Conservation (phyloP, 2,113 vertebrate genomes). For the Cyphomyrus plagiostoma region DNA sequence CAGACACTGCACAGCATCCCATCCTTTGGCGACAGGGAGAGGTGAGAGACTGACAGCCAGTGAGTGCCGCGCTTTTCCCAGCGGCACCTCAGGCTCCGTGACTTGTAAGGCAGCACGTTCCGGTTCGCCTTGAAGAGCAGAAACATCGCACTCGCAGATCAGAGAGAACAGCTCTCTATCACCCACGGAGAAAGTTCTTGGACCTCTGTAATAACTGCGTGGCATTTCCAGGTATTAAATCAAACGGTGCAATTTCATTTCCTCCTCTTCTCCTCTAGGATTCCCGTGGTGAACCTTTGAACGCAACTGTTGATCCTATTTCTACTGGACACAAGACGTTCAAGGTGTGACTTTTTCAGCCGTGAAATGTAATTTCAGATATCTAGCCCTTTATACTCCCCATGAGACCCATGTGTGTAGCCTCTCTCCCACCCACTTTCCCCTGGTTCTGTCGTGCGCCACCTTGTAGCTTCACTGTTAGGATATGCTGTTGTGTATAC, state of each 20-base stretch:
- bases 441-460: slow-evolving; percentile 38
- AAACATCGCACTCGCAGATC: background rate
- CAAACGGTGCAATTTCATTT: slow-evolving; percentile 18
- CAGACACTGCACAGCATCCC: slow-evolving; percentile 67
- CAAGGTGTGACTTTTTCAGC: slow-evolving; percentile 49
- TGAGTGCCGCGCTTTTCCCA: background rate
- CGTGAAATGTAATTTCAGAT: slow-evolving; percentile 54
- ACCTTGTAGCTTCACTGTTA: slow-evolving; percentile 39
- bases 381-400: slow-evolving; percentile 43
- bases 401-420: slow-evolving; percentile 39
- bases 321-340: slow-evolving; percentile 42
- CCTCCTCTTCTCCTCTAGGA: slow-evolving; percentile 46
- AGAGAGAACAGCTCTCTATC: background rate
- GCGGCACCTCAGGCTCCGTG: background rate
- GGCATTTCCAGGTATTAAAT: background rate
- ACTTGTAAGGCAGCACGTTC: background rate
- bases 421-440: slow-evolving; percentile 25
- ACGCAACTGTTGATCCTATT: slow-evolving; percentile 52
- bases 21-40: slow-evolving; percentile 68
- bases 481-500: slow-evolving; percentile 1
- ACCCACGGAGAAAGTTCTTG: background rate
- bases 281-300: slow-evolving; percentile 71
- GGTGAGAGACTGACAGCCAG: slow-evolving; percentile 51
- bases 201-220: background rate
- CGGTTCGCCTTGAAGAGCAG: too few species aligned